phyloP scores from a whole-genome alignment of 1,140 invertebrate genomes.

The Probaryconus sp. region DNA sequence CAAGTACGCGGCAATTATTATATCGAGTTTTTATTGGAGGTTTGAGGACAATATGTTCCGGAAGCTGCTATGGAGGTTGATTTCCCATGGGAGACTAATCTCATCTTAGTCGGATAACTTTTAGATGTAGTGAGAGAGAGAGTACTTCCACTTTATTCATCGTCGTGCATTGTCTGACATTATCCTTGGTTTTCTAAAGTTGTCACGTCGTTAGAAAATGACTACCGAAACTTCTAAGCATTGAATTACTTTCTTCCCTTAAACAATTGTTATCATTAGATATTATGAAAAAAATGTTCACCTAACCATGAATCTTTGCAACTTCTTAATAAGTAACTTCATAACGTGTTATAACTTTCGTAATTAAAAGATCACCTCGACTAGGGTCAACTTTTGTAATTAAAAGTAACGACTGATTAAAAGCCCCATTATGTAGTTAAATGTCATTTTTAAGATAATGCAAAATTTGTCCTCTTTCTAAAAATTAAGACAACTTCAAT shows the following conservation, averaged over 20 bases:
- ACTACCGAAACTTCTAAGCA: conserved; percentile 5
- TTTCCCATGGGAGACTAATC: conserved; percentile 75
- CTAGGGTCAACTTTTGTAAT: too few species aligned
- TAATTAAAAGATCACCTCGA: too few species aligned
- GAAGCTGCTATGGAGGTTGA: conserved; percentile 65
- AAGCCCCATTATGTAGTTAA: too few species aligned
- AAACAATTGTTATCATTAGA: neutral
- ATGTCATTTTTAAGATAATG: too few species aligned
- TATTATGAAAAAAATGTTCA: neutral
- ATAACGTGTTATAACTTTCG: too few species aligned
- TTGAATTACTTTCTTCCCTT: neutral
- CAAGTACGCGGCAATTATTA: conserved; percentile 69
- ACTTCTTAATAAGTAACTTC: too few species aligned
- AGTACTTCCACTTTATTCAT: conserved; percentile 51
- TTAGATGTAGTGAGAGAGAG: conserved; percentile 61
- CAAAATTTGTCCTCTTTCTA: too few species aligned
- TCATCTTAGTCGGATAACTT: conserved; percentile 71
- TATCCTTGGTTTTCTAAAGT: conserved; percentile 23
- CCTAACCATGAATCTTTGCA: neutral
- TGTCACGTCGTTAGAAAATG: conserved; percentile 23
- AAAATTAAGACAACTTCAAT: too few species aligned
- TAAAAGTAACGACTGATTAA: too few species aligned
- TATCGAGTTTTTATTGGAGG: conserved; percentile 70
- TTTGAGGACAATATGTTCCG: conserved; percentile 69
- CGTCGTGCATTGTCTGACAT: conserved; percentile 37